Evolutionary conservation across 1,140 invertebrate species (phyloP), one percentile per base, ranked within the genome.

Genomic region (Meteorus sp.): DNA sequence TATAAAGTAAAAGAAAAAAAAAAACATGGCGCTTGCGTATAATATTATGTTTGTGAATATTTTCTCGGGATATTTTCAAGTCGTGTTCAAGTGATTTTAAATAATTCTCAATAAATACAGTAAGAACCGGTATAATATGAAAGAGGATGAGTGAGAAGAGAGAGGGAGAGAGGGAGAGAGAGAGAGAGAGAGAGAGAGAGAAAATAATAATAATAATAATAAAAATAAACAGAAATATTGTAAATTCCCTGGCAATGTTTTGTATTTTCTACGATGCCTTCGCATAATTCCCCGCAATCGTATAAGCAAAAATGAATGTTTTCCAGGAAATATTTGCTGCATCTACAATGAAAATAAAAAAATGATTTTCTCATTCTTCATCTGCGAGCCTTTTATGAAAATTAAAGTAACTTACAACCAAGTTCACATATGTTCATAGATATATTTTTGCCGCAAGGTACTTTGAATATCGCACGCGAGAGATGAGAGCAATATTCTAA

Each of bases 401-500:
- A 17, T 48, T 48, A 39, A 50, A 50, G 19, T 35, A 17, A 48
- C 37, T 48, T 47, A 55, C 29, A 44, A 23, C 31, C 13, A 43
- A 19, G 17, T 56, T 31, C 43, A 23, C 45, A 23, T 33, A 23
- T 17, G 35, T 56, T 44, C 20, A 23, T 31, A 29, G 15, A 23
- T 27, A 53, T 23, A n/a, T 33, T 33, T 17, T 35, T 35, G 55
- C 55, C 55, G 29, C 44, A n/a, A 44, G 61, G 61, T 62, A 62
- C 61, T 59, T 67, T 67, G 65, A 69, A 69, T 69, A 69, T 69
- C 48, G 65, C 67, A 69, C 63, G 67, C 66, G 43, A 62, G 55
- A 31, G 45, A 27, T 1, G 22, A 13, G 7, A 56, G 22, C 25
- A 27, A 27, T 45, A n/a, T 35, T 7, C 13, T 35, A 23, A 35